Conservation (phyloP, 2,888 invertebrate species). For the Anagyrus pseudococci region DNA sequence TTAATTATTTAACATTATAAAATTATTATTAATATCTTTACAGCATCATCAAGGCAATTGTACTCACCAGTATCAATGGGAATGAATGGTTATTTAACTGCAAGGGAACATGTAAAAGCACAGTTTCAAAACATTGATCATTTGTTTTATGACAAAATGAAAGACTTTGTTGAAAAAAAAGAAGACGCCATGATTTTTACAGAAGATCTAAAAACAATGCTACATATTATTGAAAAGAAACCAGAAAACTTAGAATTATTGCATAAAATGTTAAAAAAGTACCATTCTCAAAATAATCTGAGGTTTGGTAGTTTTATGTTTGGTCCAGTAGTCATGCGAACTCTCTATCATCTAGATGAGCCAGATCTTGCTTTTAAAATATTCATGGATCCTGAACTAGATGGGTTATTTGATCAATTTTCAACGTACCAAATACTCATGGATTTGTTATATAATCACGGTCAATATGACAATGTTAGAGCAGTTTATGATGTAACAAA, state of each 20-base stretch:
- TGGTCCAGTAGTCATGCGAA: slow-evolving; percentile 84
- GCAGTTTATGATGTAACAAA: slow-evolving; percentile 70
- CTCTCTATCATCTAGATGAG: slow-evolving; percentile 75
- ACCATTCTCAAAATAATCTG: slow-evolving; percentile 72
- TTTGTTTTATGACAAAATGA: slow-evolving; percentile 77
- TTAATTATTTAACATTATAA: background rate
- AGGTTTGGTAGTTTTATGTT: slow-evolving; percentile 82
- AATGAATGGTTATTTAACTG: slow-evolving; percentile 67
- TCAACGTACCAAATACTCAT: slow-evolving; percentile 72
- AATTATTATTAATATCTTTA: slow-evolving; percentile 12
- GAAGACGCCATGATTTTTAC: slow-evolving; percentile 76
- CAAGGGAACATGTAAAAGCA: slow-evolving; percentile 65
- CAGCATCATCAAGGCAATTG: slow-evolving; percentile 59
- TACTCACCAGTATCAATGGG: slow-evolving; percentile 70
- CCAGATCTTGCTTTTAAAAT: slow-evolving; percentile 72
- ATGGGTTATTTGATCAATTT: slow-evolving; percentile 77
- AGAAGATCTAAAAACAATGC: slow-evolving; percentile 84
- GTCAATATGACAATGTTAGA: slow-evolving; percentile 72
- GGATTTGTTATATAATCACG: slow-evolving; percentile 74
- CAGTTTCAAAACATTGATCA: slow-evolving; percentile 71
- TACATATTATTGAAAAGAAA: slow-evolving; percentile 71
- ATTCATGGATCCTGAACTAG: slow-evolving; percentile 69
- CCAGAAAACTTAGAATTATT: slow-evolving; percentile 70
- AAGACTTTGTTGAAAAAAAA: slow-evolving; percentile 66
- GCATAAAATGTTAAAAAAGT: slow-evolving; percentile 76